Evolutionary conservation across 2,888 invertebrate species (phyloP).

Genomic region (Adineta ricciae): DNA sequence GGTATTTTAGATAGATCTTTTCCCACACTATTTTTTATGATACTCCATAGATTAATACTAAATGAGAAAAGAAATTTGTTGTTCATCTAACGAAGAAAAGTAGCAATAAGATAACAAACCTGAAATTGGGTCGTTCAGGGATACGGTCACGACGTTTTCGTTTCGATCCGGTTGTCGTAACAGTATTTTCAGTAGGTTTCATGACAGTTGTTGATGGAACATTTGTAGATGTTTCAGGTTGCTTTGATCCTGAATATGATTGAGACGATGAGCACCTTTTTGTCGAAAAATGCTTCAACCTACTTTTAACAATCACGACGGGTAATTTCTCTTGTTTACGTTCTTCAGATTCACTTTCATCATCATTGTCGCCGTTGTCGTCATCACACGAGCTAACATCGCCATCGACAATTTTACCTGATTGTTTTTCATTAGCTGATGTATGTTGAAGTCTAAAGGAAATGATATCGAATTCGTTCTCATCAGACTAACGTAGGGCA

Average conservation of each 20-base stretch:
- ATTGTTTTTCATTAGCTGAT: conserved; percentile 1
- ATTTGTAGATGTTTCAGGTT: no score
- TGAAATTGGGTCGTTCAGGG: conserved; percentile 63
- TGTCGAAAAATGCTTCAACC: no score
- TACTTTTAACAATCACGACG: conserved; percentile 20
- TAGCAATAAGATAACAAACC: no score
- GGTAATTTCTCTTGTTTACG: conserved; percentile 64
- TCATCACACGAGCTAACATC: not conserved
- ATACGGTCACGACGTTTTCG: conserved; percentile 67
- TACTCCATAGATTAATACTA: conserved; percentile 90
- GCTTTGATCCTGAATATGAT: not conserved
- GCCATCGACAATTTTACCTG: not conserved
- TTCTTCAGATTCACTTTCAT: conserved; percentile 74
- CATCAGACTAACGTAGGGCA: not conserved
- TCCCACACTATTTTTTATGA: conserved; percentile 99
- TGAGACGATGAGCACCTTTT: no score
- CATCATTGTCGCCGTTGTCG: conserved; percentile 56
- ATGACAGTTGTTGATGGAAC: not conserved
- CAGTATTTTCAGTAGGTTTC: not conserved
- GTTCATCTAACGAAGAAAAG: no score
- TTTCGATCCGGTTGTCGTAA: conserved; percentile 22
- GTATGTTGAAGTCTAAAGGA: not conserved
- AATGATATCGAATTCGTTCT: not conserved
- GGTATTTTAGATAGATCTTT: conserved; percentile 98
- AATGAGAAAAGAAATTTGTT: no score